Base-by-base conservation (phyloP, 2,888 invertebrate genomes). In the Calameuta pallipes region DNA sequence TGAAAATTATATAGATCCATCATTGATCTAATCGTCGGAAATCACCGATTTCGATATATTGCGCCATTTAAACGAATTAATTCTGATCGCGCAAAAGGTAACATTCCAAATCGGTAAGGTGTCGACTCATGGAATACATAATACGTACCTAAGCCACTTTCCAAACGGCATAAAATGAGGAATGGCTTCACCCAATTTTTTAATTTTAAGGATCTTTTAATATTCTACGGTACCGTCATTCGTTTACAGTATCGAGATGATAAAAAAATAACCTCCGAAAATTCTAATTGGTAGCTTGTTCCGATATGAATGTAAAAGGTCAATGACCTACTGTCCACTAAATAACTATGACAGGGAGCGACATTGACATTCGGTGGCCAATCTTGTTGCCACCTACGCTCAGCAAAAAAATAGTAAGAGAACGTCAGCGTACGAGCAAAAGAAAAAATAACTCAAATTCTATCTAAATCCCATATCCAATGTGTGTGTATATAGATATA, bases 311-410 rank as follows among this genome's bases (percentile, higher is more conserved):
- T 6, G 23, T 56, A 30, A 68, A 75, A 71, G 81, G 81, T 80
- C 80, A 73, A 75, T 31, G 81, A 80, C 79, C 81, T 70, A 75
- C 36, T 31, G 69, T 12, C 15, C 41, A 2, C 41, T 80, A 76
- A 80, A 80, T 78, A 71, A 73, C 79, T 37, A 69, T 76, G 79
- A 79, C 77, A 77, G 76, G 69, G 74, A 56, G 37, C 79, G 81
- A 80, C 81, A 80, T 81, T 81, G 81, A 80, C 80, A 81, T 81
- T 81, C 77, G 80, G 56, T 36, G 35, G 71, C 74, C 76, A 70
- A 74, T 56, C 70, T 79, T 75, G 73, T 35, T 23, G 76, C 73
- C 73, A 69, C 79, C 76, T 75, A 79, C 77, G 56, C 74, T n/a
- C 33, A 13, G 69, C 70, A 76, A 33, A 71, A 33, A 70, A 70